These are phyloP conservation scores for Pristionchus maxplancki DNA, from an alignment of 2,888 invertebrate genomes.

Conservation along the genomic window DNA sequence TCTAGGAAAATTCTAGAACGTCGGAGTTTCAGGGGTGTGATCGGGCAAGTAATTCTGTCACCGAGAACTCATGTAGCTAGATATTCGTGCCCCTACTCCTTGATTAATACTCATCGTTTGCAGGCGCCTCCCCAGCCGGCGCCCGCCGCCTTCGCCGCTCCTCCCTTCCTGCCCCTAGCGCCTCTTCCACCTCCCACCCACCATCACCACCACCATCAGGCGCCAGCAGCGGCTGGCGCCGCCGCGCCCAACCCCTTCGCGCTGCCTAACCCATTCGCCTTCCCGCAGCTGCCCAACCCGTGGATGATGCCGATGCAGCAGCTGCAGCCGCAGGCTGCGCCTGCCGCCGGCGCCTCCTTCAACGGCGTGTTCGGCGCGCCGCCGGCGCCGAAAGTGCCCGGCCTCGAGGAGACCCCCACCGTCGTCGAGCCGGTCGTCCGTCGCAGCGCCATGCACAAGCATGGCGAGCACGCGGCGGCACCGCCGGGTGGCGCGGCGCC, in stretches of 20 bases:
- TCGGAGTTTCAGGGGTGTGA: too few relatives aligned
- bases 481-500: neutral
- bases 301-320: slow-evolving; percentile 37
- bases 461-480: neutral
- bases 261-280: slow-evolving; percentile 31
- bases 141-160: slow-evolving; percentile 37
- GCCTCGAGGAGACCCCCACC: slow-evolving; percentile 35
- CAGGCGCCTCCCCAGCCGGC: neutral
- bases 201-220: slow-evolving; percentile 32
- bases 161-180: neutral
- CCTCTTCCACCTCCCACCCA: slow-evolving; percentile 1
- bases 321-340: slow-evolving; percentile 10
- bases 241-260: slow-evolving; percentile 52
- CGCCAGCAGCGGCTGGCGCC: neutral
- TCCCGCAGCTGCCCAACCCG: slow-evolving; percentile 17
- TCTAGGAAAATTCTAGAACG: too few relatives aligned
- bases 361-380: slow-evolving; percentile 38
- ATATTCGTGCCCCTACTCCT: too few relatives aligned
- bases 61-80: too few relatives aligned
- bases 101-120: too few relatives aligned
- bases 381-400: neutral
- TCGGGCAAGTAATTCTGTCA: too few relatives aligned
- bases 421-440: slow-evolving; percentile 38
- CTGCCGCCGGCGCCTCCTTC: slow-evolving; percentile 25
- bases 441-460: neutral